A percentile compares a stretch with the other conserved stretches of the same genome.
phyloP scores from a whole-genome alignment of 1,140 invertebrate species.

The Ephestia elutella region DNA sequence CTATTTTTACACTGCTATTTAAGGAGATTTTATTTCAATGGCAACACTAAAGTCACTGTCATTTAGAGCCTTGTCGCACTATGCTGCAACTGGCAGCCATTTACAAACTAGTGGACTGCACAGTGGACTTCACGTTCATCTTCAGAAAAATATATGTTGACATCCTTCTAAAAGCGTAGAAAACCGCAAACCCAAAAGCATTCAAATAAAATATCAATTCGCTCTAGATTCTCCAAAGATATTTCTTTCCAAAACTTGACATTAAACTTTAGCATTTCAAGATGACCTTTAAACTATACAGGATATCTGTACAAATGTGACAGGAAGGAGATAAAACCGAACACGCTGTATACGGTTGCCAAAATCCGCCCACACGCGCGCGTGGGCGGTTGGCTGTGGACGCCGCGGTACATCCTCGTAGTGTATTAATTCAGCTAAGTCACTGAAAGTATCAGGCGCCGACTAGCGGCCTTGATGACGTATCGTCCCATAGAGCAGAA shows the following conservation, averaged over 20 bases:
- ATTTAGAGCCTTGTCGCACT: too few relatives aligned
- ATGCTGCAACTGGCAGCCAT: too few relatives aligned
- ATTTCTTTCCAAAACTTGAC: background rate
- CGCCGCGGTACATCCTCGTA: conserved; percentile 13
- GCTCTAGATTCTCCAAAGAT: background rate
- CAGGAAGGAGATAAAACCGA: background rate
- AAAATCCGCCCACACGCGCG: conserved; percentile 29
- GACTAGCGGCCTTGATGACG: conserved; percentile 22
- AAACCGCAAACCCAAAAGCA: too few relatives aligned
- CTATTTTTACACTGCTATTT: too few relatives aligned
- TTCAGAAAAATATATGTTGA: too few relatives aligned
- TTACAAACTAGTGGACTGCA: too few relatives aligned
- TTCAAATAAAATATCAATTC: too few relatives aligned
- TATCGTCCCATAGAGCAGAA: background rate
- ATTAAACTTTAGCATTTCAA: background rate
- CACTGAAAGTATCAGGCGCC: conserved; percentile 22
- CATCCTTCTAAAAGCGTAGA: too few relatives aligned
- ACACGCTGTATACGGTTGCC: background rate
- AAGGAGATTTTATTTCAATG: too few relatives aligned
- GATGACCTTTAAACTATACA: conserved; percentile 1
- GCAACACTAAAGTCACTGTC: too few relatives aligned
- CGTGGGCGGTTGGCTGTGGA: conserved; percentile 23
- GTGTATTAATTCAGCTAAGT: conserved; percentile 30
- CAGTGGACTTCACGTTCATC: too few relatives aligned
- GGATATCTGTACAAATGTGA: background rate